Evolutionary conservation across 1,140 invertebrate species (phyloP).

Genomic region (honey bee (Apis mellifera)): DNA sequence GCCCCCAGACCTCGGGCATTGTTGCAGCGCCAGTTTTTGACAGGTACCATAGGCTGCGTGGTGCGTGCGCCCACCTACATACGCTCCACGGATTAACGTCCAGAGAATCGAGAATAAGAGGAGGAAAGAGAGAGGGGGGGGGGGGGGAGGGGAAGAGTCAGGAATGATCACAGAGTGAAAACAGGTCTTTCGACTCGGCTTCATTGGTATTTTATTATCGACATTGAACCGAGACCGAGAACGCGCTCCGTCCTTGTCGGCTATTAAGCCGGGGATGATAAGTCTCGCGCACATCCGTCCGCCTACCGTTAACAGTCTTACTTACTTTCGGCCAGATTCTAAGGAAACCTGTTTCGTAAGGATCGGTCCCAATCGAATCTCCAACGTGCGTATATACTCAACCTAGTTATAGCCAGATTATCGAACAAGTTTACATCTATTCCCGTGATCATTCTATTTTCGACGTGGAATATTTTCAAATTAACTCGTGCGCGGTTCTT

Average conservation of each 20-base stretch:
- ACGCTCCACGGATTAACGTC: conserved; percentile 67
- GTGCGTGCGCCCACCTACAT: conserved; percentile 64
- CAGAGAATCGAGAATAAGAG: conserved; percentile 37
- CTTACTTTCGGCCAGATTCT: conserved; percentile 66
- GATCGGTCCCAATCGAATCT: conserved; percentile 36
- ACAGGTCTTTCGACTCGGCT: conserved; percentile 48
- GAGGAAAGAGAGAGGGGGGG: neutral
- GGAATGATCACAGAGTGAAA: conserved; percentile 29
- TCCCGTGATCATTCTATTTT: neutral
- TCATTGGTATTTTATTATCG: conserved; percentile 67
- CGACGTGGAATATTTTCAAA: too few relatives aligned
- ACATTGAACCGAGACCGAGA: conserved; percentile 41
- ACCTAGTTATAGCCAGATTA: conserved; percentile 27
- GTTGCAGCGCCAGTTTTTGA: conserved; percentile 71
- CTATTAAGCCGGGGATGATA: conserved; percentile 66
- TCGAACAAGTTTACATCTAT: conserved; percentile 11
- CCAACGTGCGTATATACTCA: conserved; percentile 6
- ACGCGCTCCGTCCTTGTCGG: conserved; percentile 39
- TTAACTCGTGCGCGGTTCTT: too few relatives aligned
- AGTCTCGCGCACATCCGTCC: conserved; percentile 62
- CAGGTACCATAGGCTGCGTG: conserved; percentile 65
- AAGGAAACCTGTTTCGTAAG: conserved; percentile 57
- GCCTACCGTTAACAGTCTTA: conserved; percentile 65
- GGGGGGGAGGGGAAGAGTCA: neutral
- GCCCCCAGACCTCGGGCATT: conserved; percentile 58